Conservation (phyloP, 1,140 invertebrate genomes). For the Lysiphlebus fabarum region DNA sequence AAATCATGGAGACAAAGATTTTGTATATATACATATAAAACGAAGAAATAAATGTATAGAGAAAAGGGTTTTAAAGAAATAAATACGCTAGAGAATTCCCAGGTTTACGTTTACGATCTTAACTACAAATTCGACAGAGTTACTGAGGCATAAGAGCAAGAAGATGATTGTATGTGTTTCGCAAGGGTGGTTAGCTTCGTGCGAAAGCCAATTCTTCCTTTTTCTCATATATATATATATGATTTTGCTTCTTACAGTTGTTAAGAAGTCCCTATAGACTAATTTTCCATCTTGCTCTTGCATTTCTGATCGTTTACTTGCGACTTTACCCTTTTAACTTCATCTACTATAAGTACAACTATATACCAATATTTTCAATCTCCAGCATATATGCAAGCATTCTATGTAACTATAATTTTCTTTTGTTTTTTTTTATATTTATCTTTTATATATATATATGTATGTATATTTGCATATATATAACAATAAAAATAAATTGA, state of each 20-base stretch:
- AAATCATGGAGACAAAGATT: constrained; percentile 9
- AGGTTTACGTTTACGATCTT: constrained; percentile 55
- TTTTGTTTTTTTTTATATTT: too few species aligned
- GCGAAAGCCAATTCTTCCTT: constrained; percentile 38
- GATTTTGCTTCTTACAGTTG: constrained; percentile 47
- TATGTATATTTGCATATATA: too few species aligned
- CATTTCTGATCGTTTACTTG: constrained; percentile 10
- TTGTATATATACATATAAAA: too few species aligned
- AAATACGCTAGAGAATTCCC: constrained; percentile 42
- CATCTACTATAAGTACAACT: too few species aligned
- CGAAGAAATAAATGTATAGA: constrained; percentile 1
- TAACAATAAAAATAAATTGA: too few species aligned
- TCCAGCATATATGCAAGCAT: too few species aligned
- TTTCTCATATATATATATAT: too few species aligned
- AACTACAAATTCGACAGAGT: constrained; percentile 57
- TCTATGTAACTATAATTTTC: too few species aligned
- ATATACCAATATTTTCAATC: too few species aligned
- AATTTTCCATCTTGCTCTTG: constrained; percentile 40
- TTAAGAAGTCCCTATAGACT: constrained; percentile 54
- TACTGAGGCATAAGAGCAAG: constrained; percentile 51
- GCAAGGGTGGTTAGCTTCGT: constrained; percentile 50
- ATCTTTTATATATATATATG: too few species aligned
- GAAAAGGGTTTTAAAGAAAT: constrained; percentile 11
- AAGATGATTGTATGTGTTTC: constrained; percentile 43
- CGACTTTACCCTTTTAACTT: too few species aligned